Percentiles rank a stretch among this genome's conserved stretches.
phyloP scores from a whole-genome alignment of 2,113 vertebrate genomes.

The Sigmodon hispidus region DNA sequence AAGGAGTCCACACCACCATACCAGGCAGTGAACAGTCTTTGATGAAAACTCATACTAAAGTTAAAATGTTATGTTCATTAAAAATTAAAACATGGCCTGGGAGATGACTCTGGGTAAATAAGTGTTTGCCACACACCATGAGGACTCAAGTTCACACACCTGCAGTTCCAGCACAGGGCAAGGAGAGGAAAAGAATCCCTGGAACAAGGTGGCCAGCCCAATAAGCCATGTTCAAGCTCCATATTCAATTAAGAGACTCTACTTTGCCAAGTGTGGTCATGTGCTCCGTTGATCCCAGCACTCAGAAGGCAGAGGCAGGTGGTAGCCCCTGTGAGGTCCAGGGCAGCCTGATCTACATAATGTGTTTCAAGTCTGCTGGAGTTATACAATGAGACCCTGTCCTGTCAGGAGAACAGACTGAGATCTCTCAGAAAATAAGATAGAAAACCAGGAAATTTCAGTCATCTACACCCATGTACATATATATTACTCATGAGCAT shows the following conservation, averaged over 20 bases:
- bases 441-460: background rate
- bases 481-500: background rate
- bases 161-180: background rate
- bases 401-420: background rate
- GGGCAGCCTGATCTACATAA: background rate
- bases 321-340: background rate
- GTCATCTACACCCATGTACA: too few species aligned
- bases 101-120: too few species aligned
- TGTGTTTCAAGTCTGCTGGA: background rate
- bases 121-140: background rate
- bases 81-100: background rate
- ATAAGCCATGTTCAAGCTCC: background rate
- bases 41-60: background rate
- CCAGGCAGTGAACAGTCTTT: background rate
- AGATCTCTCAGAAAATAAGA: background rate
- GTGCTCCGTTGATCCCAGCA: background rate
- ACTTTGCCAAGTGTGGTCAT: background rate
- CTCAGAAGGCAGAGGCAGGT: background rate
- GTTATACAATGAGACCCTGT: background rate
- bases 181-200: background rate
- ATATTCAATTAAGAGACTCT: background rate
- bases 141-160: background rate
- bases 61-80: background rate
- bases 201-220: background rate
- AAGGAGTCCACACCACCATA: background rate